phyloP scores from a whole-genome alignment of 2,888 invertebrate species.

The Hypercompe scribonia region DNA sequence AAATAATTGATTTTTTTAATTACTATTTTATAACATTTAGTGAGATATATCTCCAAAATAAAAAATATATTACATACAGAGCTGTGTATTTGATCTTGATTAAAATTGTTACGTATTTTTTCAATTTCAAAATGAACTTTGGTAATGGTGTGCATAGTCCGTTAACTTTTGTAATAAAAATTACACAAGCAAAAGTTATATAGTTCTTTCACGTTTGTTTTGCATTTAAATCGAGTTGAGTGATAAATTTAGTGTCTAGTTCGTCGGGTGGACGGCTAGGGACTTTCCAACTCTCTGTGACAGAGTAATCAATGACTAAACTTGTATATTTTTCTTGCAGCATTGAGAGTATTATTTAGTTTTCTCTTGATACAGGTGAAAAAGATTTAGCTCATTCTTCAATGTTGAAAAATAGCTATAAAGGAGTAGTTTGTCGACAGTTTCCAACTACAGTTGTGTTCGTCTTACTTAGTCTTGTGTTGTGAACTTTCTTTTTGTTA shows the following conservation, averaged over 20 bases:
- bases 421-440: constrained; percentile 10
- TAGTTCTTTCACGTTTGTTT: constrained; percentile 43
- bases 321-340: constrained; percentile 47
- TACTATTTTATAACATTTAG: no score
- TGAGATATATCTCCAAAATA: no score
- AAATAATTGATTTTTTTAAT: no score
- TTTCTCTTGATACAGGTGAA: constrained; percentile 45
- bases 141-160: constrained; percentile 8
- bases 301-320: constrained; percentile 55
- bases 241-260: constrained; percentile 56
- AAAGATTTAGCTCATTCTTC: constrained; percentile 23
- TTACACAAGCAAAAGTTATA: constrained; percentile 24
- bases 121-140: background rate
- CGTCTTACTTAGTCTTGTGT: background rate
- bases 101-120: background rate
- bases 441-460: constrained; percentile 10
- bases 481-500: constrained; percentile 7
- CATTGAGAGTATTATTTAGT: constrained; percentile 39
- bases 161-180: constrained; percentile 25
- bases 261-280: constrained; percentile 42
- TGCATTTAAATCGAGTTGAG: constrained; percentile 57
- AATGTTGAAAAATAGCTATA: constrained; percentile 28
- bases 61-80: no score
- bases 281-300: constrained; percentile 51
- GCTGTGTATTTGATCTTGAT: background rate